Evolutionary conservation across 2,113 vertebrate species (phyloP).

Genomic region (Centropristis striata): DNA sequence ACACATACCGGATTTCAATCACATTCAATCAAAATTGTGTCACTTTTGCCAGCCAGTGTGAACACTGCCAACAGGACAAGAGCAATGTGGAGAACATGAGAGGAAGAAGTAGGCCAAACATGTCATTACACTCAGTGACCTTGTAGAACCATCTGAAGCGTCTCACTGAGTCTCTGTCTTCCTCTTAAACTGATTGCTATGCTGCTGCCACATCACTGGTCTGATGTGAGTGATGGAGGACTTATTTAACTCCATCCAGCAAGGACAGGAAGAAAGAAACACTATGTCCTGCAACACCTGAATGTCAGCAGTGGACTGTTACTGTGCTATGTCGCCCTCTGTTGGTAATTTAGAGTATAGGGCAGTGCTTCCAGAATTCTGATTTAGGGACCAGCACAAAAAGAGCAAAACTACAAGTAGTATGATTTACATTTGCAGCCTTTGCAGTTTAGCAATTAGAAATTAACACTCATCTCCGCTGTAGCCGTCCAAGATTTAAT

Average conservation of each 20-base stretch:
- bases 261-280: constrained; percentile 48
- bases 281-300: constrained; percentile 45
- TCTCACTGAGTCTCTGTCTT: constrained; percentile 33
- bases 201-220: constrained; percentile 41
- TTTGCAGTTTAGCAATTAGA: not conserved
- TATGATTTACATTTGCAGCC: not conserved
- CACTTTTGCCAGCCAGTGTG: not conserved
- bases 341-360: constrained; percentile 33
- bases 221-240: constrained; percentile 68
- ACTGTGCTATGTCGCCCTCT: constrained; percentile 65
- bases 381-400: not conserved
- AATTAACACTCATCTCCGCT: not conserved
- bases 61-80: not conserved
- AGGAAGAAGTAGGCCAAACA: constrained; percentile 11
- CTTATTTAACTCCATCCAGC: constrained; percentile 64
- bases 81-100: not conserved
- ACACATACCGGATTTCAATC: not conserved
- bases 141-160: constrained; percentile 39
- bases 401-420: not conserved
- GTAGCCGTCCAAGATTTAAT: not conserved
- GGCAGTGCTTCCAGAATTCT: not conserved
- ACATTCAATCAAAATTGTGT: not conserved
- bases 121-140: constrained; percentile 21
- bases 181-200: constrained; percentile 64
- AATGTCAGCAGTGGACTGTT: constrained; percentile 26